Conservation (phyloP, 2,113 vertebrate genomes). For the Tretioscincus oriximinensis region DNA sequence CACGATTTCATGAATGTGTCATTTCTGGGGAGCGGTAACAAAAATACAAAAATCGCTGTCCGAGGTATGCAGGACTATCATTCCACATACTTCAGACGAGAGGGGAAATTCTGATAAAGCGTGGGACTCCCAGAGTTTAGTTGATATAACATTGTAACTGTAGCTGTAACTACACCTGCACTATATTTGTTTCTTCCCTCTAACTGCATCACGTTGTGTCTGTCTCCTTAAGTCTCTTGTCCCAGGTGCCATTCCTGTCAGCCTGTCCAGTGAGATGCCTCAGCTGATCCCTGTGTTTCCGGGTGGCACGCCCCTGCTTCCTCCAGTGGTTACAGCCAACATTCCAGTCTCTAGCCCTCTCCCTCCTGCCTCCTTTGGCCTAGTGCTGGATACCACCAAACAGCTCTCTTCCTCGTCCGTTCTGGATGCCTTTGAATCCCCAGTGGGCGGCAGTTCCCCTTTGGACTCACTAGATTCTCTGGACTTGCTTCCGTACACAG, state of each 20-base stretch:
- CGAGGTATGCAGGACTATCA: too few species aligned
- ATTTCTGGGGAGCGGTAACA: too few species aligned
- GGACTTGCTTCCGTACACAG: slow-evolving; percentile 70
- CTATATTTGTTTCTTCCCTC: slow-evolving; percentile 7
- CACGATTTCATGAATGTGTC: too few species aligned
- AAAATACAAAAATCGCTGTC: too few species aligned
- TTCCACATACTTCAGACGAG: too few species aligned
- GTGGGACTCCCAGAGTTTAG: too few species aligned
- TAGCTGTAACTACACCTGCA: background rate
- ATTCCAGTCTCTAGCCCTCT: slow-evolving; percentile 77
- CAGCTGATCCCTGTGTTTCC: slow-evolving; percentile 79
- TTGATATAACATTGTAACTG: background rate
- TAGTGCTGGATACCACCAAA: slow-evolving; percentile 77
- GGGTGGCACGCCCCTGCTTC: slow-evolving; percentile 74
- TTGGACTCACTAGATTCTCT: slow-evolving; percentile 63
- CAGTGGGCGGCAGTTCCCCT: slow-evolving; percentile 59
- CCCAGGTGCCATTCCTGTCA: slow-evolving; percentile 79
- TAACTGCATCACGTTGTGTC: slow-evolving; percentile 36
- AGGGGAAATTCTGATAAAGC: too few species aligned
- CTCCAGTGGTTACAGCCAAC: slow-evolving; percentile 76
- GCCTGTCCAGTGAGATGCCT: slow-evolving; percentile 85
- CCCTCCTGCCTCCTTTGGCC: slow-evolving; percentile 78
- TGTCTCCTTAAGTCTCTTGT: slow-evolving; percentile 71
- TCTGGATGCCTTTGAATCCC: slow-evolving; percentile 76
- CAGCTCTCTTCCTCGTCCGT: slow-evolving; percentile 80